These are phyloP conservation scores for Silurus asotus DNA, from an alignment of 2,113 vertebrate genomes.

Conservation along the genomic window DNA sequence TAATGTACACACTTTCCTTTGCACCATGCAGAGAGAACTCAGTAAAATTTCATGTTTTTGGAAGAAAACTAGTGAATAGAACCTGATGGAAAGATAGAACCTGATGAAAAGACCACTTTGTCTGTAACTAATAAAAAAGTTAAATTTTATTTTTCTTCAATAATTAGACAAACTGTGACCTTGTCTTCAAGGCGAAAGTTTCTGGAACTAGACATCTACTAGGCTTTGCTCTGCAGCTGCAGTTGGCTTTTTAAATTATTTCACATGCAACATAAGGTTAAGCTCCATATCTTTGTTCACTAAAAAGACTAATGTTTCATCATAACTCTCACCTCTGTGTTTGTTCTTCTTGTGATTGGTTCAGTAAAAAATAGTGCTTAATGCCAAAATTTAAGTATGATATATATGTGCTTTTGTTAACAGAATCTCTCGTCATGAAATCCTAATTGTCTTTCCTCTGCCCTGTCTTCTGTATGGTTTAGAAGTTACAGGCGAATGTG, in stretches of 20 bases:
- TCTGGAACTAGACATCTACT: background rate
- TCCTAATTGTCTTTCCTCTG: background rate
- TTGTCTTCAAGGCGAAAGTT: background rate
- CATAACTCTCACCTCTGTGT: background rate
- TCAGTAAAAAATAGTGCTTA: background rate
- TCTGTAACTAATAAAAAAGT: background rate
- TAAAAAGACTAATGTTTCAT: background rate
- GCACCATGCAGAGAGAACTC: background rate
- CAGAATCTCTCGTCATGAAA: background rate
- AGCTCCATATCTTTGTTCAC: background rate
- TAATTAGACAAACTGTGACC: background rate
- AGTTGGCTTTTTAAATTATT: background rate
- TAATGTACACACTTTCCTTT: background rate
- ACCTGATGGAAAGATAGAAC: background rate
- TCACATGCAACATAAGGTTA: background rate
- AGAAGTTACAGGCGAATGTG: slow-evolving; percentile 69
- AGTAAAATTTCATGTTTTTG: background rate
- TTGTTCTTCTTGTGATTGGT: background rate
- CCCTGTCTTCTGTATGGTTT: background rate
- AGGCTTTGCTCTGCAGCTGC: background rate
- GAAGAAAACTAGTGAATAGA: background rate
- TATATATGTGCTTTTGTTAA: background rate
- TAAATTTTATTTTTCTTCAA: background rate
- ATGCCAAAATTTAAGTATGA: background rate
- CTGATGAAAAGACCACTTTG: background rate